phyloP scores from a whole-genome alignment of 2,113 vertebrate species.

The Microtus ochrogaster region DNA sequence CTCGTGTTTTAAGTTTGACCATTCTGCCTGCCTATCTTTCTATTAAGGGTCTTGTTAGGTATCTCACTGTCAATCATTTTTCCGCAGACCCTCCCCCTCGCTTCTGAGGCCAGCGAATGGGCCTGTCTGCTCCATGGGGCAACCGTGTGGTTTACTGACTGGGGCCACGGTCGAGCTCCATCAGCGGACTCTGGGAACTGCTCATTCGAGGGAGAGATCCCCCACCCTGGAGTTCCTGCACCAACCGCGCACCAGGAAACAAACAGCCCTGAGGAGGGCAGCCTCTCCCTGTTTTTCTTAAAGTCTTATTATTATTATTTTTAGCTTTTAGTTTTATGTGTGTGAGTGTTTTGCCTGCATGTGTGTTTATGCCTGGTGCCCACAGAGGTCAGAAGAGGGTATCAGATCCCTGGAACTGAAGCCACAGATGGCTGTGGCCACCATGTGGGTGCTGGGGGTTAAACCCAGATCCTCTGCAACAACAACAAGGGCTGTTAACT shows the following conservation, averaged over 20 bases:
- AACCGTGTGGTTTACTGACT: neutral
- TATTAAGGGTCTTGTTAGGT: neutral
- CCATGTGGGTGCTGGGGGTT: neutral
- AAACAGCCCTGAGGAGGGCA: neutral
- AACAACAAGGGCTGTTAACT: too few relatives aligned
- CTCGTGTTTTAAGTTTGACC: neutral
- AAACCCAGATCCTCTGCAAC: too few relatives aligned
- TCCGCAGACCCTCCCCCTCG: neutral
- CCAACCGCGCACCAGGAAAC: neutral
- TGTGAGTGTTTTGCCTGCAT: neutral
- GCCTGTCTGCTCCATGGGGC: neutral
- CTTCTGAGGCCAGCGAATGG: neutral
- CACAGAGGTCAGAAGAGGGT: neutral
- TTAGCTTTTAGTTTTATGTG: neutral
- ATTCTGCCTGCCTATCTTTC: neutral
- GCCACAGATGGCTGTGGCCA: neutral
- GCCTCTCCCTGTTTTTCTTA: neutral
- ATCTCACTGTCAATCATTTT: neutral
- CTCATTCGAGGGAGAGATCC: neutral
- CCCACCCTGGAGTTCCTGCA: neutral
- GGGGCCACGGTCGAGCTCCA: neutral
- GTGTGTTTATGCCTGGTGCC: too few relatives aligned
- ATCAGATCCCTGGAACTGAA: neutral
- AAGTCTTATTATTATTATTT: neutral
- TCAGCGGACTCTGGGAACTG: neutral